These are phyloP conservation scores for Accipiter cooperii DNA, from an alignment of 2,113 vertebrate genomes.

Conservation along the genomic window DNA sequence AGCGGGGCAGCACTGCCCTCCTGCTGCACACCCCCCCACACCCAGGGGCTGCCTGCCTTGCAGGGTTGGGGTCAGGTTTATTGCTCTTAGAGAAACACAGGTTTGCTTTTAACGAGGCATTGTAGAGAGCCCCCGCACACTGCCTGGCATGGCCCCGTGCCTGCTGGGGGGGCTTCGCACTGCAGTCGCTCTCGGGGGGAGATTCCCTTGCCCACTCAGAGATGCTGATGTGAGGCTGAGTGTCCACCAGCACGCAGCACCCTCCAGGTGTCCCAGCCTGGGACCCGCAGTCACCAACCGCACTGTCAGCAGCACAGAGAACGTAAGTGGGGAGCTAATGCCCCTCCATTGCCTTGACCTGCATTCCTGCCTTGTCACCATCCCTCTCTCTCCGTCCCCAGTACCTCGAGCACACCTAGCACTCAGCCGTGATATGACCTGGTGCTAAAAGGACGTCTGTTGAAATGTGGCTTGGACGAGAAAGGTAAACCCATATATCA, in stretches of 20 bases:
- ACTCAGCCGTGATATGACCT: background rate
- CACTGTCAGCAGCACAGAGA: background rate
- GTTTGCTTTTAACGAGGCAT: background rate
- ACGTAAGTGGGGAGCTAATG: background rate
- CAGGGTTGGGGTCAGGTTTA: background rate
- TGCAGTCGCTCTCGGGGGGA: no score
- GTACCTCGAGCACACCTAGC: background rate
- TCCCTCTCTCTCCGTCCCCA: background rate
- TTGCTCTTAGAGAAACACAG: background rate
- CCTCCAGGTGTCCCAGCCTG: background rate
- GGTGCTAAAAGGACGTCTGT: background rate
- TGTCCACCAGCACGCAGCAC: background rate
- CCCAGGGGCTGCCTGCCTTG: background rate
- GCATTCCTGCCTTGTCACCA: background rate
- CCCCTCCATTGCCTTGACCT: background rate
- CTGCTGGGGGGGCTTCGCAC: no score
- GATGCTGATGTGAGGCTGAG: background rate
- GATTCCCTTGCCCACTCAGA: accelerated
- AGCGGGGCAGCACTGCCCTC: background rate
- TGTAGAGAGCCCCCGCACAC: background rate
- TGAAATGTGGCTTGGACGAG: background rate
- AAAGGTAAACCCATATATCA: background rate
- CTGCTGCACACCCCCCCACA: background rate
- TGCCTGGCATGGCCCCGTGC: background rate
- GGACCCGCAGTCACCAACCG: no score